Conservation (phyloP, 2,113 vertebrate species). For the Seriola rivoliana region DNA sequence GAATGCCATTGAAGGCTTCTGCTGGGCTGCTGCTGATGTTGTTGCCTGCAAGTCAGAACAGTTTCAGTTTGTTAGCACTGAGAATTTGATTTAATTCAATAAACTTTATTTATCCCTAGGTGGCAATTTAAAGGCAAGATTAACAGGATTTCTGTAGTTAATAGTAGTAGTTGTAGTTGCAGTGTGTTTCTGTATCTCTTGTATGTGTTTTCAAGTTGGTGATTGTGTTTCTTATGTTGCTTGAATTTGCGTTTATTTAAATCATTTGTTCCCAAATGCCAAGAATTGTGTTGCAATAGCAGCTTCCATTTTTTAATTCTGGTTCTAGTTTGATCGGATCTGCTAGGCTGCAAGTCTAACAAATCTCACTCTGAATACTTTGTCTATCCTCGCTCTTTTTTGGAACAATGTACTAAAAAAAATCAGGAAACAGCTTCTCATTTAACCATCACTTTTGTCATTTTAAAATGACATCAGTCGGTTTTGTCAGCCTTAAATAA, state of each 20-base stretch:
- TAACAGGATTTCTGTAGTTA: background rate
- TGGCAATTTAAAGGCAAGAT: background rate
- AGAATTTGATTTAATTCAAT: background rate
- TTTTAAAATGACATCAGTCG: background rate
- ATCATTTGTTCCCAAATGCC: background rate
- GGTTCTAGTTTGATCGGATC: background rate
- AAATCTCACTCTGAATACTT: background rate
- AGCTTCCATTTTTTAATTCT: background rate
- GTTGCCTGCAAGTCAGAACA: conserved; percentile 85
- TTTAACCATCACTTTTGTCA: background rate
- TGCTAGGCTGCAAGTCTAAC: background rate
- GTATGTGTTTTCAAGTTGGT: background rate
- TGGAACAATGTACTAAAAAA: background rate
- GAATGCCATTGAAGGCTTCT: conserved; percentile 93
- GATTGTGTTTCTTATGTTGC: background rate
- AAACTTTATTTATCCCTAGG: background rate
- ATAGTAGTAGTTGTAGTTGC: background rate
- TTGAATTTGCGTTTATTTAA: background rate
- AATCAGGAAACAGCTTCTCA: background rate
- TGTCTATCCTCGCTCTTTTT: background rate
- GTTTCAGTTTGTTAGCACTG: background rate
- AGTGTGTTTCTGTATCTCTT: background rate
- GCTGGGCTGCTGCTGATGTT: conserved; percentile 89
- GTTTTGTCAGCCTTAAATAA: background rate
- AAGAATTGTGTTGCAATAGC: background rate